These are phyloP conservation scores for Taenaris catops DNA, from an alignment of 2,888 invertebrate species.

Conservation along the genomic window DNA sequence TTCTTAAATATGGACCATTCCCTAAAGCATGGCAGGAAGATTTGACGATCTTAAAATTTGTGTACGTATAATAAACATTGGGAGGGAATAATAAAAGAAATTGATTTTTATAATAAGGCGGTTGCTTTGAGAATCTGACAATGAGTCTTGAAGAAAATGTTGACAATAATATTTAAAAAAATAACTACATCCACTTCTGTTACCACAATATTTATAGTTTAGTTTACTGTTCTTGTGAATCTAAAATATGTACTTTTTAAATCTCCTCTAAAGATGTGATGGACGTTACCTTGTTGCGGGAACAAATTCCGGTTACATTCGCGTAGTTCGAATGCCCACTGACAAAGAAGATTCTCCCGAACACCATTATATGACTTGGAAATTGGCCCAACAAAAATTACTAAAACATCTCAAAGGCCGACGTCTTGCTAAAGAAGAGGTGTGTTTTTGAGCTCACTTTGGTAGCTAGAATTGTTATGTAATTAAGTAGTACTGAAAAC, in stretches of 20 bases:
- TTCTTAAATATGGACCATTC: conserved; percentile 60
- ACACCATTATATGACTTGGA: conserved; percentile 44
- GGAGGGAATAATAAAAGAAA: too few species aligned
- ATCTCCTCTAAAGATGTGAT: conserved; percentile 42
- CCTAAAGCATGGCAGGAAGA: conserved; percentile 62
- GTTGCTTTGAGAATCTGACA: too few species aligned
- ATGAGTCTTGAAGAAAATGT: too few species aligned
- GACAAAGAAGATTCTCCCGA: conserved; percentile 54
- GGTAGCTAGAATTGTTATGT: too few species aligned
- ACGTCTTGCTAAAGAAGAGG: conserved; percentile 65
- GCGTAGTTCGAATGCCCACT: conserved; percentile 56
- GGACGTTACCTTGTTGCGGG: conserved; percentile 52
- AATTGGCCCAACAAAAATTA: conserved; percentile 44
- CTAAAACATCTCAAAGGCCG: conserved; percentile 62
- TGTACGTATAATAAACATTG: conserved; percentile 40
- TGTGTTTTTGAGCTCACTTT: too few species aligned
- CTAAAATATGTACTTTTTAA: neutral
- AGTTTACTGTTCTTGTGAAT: too few species aligned
- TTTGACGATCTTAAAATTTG: conserved; percentile 49
- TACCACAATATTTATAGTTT: too few species aligned
- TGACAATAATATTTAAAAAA: too few species aligned
- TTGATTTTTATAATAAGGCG: too few species aligned
- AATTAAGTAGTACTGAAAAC: too few species aligned
- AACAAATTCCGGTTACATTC: conserved; percentile 61
- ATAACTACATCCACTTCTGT: too few species aligned